phyloP scores from a whole-genome alignment of 2,113 vertebrate genomes.

The Merops nubicus region DNA sequence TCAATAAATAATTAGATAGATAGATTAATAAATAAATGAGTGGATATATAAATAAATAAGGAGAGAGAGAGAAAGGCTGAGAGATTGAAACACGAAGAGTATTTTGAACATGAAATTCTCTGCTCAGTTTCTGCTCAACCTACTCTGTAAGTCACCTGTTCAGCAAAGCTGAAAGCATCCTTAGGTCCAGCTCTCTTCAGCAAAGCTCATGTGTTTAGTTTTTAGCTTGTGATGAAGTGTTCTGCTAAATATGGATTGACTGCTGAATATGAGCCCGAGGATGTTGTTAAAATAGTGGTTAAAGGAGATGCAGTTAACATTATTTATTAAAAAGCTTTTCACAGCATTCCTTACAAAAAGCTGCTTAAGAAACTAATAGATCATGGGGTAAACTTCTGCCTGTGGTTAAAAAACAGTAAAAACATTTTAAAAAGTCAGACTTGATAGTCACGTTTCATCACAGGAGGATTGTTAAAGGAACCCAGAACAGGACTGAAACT shows the following conservation, averaged over 20 bases:
- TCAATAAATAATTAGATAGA: too few relatives aligned
- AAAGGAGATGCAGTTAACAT: constrained; percentile 24
- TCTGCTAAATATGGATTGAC: not conserved
- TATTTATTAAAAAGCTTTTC: constrained; percentile 49
- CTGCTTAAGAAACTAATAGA: not conserved
- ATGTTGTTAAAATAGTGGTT: not conserved
- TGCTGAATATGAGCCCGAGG: not conserved
- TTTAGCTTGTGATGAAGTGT: not conserved
- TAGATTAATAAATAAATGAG: too few relatives aligned
- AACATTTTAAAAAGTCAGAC: not conserved
- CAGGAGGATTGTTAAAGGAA: not conserved
- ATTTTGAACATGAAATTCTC: not conserved
- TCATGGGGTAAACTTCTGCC: not conserved
- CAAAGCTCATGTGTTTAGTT: not conserved
- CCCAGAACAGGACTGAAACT: not conserved
- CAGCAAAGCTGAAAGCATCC: not conserved
- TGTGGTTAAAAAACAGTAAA: not conserved
- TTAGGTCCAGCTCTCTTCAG: not conserved
- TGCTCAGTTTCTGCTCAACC: not conserved
- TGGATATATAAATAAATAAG: too few relatives aligned
- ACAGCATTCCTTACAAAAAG: not conserved
- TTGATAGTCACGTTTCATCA: not conserved
- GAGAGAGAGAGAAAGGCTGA: not conserved
- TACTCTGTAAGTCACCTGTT: not conserved
- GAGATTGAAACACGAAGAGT: not conserved